Evolutionary conservation across 2,888 invertebrate species (phyloP), one percentile per base, ranked within the genome.

Genomic region (Cinara cedri): DNA sequence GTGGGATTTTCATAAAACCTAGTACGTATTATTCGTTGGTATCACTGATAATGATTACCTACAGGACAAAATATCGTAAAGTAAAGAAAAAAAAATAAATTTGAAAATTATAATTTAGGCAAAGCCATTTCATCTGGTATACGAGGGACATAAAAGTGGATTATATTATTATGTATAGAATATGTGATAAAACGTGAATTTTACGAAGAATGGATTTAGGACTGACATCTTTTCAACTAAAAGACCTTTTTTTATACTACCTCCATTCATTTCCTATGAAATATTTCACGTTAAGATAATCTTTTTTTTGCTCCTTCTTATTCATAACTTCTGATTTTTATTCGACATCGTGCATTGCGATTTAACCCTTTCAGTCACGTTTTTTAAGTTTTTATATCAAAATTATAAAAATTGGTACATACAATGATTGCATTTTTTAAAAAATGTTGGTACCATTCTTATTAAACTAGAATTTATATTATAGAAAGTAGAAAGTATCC

Each of bases 91-190:
- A 46, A 63, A 16, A 42, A 26, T 49, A 44, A 55, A 46, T 44
- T 57, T 16, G 19, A 72, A 72, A 24, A 70, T 57, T 60, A 26
- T 57, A 24, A 72, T 71, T 55, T 42, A 54, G 11, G n/a, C 57
- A 57, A 24, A 71, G 21, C 9, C 26, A 8, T 13, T 57, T 14
- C 24, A 24, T 16, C 24, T 44, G 24, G 24, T 21, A 10, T 24
- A 19, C 34, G 6, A 3, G 34, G 34, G 34, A 16, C 3, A 24
- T 44, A 57, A 57, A 57, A 57, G 72, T 72, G 57, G 55, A 57
- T 72, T 72, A 72, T 60, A 6, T 34, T 6, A 34, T 3, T 34
- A 34, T 6, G 6, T 34, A 24, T 72, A 46, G n/a, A n/a, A n/a
- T n/a, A n/a, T n/a, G n/a, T n/a, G n/a, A n/a, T n/a, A n/a, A n/a